These are phyloP conservation scores for Dolomedes plantarius DNA, from an alignment of 2,888 invertebrate genomes.

Conservation along the genomic window DNA sequence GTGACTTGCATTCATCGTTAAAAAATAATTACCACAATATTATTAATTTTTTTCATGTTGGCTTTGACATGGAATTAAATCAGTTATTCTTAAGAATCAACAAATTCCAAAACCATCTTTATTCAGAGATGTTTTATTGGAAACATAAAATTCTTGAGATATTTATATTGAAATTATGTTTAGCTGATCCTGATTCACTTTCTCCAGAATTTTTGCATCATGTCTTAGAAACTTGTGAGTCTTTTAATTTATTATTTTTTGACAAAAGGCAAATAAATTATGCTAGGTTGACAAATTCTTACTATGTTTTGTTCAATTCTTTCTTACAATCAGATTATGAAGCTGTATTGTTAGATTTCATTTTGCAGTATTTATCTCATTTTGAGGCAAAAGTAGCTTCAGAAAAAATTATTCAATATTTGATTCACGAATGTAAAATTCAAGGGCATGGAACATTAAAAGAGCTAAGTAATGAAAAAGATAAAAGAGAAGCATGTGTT, in stretches of 20 bases:
- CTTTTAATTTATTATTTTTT: conserved; percentile 31
- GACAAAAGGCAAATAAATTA: neutral
- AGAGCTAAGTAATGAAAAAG: neutral
- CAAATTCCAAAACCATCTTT: conserved; percentile 16
- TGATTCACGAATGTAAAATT: conserved; percentile 45
- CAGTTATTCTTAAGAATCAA: conserved; percentile 34
- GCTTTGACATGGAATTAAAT: conserved; percentile 40
- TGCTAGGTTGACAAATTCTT: neutral
- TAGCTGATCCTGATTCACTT: conserved; percentile 54
- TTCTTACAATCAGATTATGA: conserved; percentile 11
- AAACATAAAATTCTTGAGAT: conserved; percentile 33
- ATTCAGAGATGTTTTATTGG: conserved; percentile 49
- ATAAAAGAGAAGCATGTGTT: neutral
- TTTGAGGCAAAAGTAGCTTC: conserved; percentile 64
- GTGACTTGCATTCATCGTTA: conserved; percentile 51
- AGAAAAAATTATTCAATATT: conserved; percentile 36
- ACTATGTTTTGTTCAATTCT: conserved; percentile 14
- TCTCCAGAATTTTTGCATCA: conserved; percentile 48
- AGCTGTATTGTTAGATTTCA: conserved; percentile 20
- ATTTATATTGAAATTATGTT: conserved; percentile 41
- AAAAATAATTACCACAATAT: conserved; percentile 50
- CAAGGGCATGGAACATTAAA: neutral
- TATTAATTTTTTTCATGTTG: conserved; percentile 41
- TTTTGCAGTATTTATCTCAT: conserved; percentile 45
- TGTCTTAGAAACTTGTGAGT: conserved; percentile 26